phyloP scores from a whole-genome alignment of 2,113 vertebrate genomes.

The Rhinolophus ferrumequinum region DNA sequence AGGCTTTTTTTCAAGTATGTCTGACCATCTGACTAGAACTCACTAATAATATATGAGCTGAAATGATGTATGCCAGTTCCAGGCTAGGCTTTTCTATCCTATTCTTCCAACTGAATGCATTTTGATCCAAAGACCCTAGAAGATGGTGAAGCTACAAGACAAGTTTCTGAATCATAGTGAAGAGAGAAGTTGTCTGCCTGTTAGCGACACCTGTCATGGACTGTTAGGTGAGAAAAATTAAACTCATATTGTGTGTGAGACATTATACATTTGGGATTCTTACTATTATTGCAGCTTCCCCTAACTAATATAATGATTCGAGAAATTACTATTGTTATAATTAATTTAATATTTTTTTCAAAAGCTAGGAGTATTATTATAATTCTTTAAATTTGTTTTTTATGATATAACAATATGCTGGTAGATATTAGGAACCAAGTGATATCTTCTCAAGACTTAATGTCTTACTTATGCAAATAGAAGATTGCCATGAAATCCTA shows the following conservation, averaged over 20 bases:
- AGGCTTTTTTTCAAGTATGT: neutral
- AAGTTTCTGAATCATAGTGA: neutral
- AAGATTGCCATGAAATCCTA: neutral
- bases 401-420: too few species aligned
- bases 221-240: neutral
- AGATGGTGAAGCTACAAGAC: neutral
- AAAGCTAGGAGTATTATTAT: neutral
- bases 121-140: neutral
- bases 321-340: neutral
- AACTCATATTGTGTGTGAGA: neutral
- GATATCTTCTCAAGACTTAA: neutral
- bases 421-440: neutral
- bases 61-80: neutral
- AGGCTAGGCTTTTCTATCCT: neutral
- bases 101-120: neutral
- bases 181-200: neutral
- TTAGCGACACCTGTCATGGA: neutral
- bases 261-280: neutral
- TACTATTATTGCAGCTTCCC: neutral
- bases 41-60: too few species aligned
- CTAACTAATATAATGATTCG: neutral
- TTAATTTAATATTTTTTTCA: neutral
- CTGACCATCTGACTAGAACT: neutral
- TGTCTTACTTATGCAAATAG: neutral
- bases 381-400: too few species aligned